Evolutionary conservation across 2,888 invertebrate species (phyloP).

Genomic region (Mesorhabditis sp.): DNA sequence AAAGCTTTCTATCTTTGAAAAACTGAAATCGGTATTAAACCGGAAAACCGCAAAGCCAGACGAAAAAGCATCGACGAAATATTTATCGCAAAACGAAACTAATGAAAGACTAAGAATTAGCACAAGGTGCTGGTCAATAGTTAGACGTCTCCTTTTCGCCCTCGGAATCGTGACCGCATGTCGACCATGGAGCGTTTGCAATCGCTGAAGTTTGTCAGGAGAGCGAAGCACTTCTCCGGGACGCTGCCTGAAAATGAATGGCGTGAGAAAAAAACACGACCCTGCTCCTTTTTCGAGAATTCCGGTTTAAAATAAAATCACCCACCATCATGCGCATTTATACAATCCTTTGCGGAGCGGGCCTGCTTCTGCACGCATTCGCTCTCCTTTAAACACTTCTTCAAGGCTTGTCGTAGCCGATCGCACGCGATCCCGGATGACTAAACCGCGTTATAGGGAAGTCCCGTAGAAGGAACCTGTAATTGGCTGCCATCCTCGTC

Average conservation of each 20-base stretch:
- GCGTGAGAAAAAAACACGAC: no score
- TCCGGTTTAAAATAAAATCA: background rate
- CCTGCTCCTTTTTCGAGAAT: no score
- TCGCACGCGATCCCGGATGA: constrained; percentile 49
- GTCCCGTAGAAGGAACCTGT: no score
- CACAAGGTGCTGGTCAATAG: background rate
- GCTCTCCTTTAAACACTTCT: constrained; percentile 51
- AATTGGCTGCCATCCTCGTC: no score
- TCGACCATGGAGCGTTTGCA: constrained; percentile 52
- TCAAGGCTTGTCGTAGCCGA: constrained; percentile 46
- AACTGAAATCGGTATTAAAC: no score
- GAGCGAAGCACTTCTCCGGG: constrained; percentile 45
- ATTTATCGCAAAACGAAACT: background rate
- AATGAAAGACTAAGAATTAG: constrained; percentile 5
- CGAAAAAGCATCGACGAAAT: constrained; percentile 5
- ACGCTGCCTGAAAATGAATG: constrained; percentile 29
- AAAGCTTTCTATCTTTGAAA: no score
- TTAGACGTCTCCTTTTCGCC: constrained; percentile 49
- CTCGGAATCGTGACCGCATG: constrained; percentile 50
- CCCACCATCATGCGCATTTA: constrained; percentile 43
- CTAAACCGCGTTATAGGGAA: constrained; percentile 5
- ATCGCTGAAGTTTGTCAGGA: constrained; percentile 48
- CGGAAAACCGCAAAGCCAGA: background rate
- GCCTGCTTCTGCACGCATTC: constrained; percentile 45
- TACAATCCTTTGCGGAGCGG: constrained; percentile 50